phyloP scores from a whole-genome alignment of 2,888 invertebrate genomes.

The Macrophya alboannulata region DNA sequence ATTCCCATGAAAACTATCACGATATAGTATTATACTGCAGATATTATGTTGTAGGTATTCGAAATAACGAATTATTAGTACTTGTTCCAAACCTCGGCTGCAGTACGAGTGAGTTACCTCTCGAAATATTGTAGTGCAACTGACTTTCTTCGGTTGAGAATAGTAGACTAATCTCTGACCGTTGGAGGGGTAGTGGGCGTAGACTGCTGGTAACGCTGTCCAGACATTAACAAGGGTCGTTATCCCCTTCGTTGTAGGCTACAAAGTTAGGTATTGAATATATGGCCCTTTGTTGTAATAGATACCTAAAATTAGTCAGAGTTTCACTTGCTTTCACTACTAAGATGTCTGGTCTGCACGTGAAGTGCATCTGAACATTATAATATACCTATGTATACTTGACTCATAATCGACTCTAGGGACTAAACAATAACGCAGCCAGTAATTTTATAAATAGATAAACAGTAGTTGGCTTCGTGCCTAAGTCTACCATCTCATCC shows the following conservation, averaged over 20 bases:
- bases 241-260: not conserved
- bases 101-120: too few relatives aligned
- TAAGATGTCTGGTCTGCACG: not conserved
- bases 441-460: conserved; percentile 14
- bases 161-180: too few relatives aligned
- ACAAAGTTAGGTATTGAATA: not conserved
- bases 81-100: too few relatives aligned
- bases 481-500: not conserved
- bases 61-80: too few relatives aligned
- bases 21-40: too few relatives aligned
- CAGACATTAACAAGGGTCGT: not conserved
- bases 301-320: not conserved
- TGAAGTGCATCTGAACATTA: not conserved
- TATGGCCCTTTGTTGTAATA: not conserved
- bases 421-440: not conserved
- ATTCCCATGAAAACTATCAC: too few relatives aligned
- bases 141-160: too few relatives aligned
- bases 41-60: too few relatives aligned
- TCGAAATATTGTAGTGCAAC: too few relatives aligned
- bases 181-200: too few relatives aligned
- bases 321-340: not conserved
- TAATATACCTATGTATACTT: not conserved
- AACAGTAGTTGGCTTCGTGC: not conserved
- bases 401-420: not conserved
- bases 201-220: not conserved